These are phyloP conservation scores for Potorous gilbertii DNA, from an alignment of 2,797 vertebrate species.

Conservation along the genomic window DNA sequence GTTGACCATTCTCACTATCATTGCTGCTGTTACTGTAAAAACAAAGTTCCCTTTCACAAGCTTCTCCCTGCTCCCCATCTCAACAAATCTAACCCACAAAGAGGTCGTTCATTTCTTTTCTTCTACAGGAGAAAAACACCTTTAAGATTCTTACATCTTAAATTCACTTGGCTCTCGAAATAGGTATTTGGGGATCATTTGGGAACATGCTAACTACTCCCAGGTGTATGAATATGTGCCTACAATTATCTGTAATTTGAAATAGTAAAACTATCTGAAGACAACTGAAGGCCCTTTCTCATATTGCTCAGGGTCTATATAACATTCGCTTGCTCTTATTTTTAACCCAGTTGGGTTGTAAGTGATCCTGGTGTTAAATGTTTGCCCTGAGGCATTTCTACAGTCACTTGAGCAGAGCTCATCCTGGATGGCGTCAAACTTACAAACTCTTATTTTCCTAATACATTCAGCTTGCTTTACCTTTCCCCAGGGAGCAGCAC, in stretches of 20 bases:
- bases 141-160: not conserved
- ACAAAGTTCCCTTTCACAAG: conserved; percentile 57
- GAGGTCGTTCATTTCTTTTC: conserved; percentile 39
- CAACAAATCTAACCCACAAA: conserved; percentile 4
- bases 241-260: conserved; percentile 3
- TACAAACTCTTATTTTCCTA: not conserved
- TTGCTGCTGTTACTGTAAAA: not conserved
- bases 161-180: conserved; percentile 32
- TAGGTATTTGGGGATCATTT: conserved; percentile 7
- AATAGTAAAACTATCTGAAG: conserved; percentile 37
- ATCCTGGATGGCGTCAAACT: not conserved
- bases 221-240: conserved; percentile 12
- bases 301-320: not conserved
- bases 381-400: not conserved
- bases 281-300: conserved; percentile 17
- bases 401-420: conserved; percentile 15
- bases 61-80: not conserved
- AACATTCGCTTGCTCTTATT: not conserved
- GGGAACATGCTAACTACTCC: conserved; percentile 35
- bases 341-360: conserved; percentile 9
- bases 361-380: conserved; percentile 12
- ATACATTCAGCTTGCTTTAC: not conserved
- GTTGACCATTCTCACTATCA: not conserved
- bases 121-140: conserved; percentile 5
- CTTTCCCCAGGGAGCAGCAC: not conserved